phyloP scores from a whole-genome alignment of 2,888 invertebrate genomes.

The Heliconius hortense region DNA sequence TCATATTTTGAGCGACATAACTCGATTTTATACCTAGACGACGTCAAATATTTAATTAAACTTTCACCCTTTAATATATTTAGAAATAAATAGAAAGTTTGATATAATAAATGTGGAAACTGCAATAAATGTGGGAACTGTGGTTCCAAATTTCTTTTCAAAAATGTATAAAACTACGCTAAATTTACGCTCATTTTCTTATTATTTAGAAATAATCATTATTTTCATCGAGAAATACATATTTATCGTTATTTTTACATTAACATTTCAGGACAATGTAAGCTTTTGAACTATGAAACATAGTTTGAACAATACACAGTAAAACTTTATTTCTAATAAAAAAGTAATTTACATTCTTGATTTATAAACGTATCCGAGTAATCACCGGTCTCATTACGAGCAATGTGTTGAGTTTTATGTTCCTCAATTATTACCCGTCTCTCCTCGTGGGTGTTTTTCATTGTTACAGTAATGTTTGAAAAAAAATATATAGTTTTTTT shows the following conservation, averaged over 20 bases:
- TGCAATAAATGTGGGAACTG: too few relatives aligned
- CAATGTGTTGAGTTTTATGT: conserved; percentile 29
- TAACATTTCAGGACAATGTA: not conserved
- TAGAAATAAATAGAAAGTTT: too few relatives aligned
- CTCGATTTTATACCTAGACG: too few relatives aligned
- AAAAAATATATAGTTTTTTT: not conserved
- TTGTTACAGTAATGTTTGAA: not conserved
- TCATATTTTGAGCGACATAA: too few relatives aligned
- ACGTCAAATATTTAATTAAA: not conserved
- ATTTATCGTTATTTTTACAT: not conserved
- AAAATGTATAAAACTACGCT: too few relatives aligned
- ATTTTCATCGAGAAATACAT: not conserved
- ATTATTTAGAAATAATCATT: too few relatives aligned
- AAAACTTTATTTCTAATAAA: conserved; percentile 39
- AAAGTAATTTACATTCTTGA: conserved; percentile 39
- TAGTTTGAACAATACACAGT: conserved; percentile 36
- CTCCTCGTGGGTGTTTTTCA: conserved; percentile 17
- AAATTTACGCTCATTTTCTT: too few relatives aligned
- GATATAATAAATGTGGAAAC: too few relatives aligned
- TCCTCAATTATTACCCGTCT: conserved; percentile 27
- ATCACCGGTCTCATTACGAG: conserved; percentile 29
- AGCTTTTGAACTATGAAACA: conserved; percentile 18
- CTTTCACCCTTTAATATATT: not conserved
- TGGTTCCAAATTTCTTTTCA: too few relatives aligned
- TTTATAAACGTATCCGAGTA: conserved; percentile 36